Base-by-base conservation (phyloP, 2,888 invertebrate genomes). In the Asteroscopus sphinx region DNA sequence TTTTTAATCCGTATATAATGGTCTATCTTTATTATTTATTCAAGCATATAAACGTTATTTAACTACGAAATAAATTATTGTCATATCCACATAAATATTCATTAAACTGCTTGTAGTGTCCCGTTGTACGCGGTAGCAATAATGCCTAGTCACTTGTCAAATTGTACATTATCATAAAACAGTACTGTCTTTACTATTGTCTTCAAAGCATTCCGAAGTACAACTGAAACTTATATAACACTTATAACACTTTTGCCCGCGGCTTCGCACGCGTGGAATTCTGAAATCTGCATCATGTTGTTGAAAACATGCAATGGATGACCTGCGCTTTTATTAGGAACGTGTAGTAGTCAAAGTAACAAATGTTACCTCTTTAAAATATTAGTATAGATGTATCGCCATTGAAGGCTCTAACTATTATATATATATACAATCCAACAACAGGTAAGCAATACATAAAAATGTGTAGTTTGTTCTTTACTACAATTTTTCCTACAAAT, bases 401-500 rank as follows among this genome's bases (percentile, higher is more conserved):
- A 35, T 54, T 45, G 44, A 32, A 37, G 45, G 1, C 15, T 21
- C 15, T 53, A 30, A 21, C 13, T 11, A 49, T 67, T 48, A n/a
- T n/a, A n/a, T n/a, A n/a, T 37, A 67, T 67, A 32, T 35, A 61
- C 37, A 28, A 6, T 25, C 8, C 12, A 45, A 54, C 47, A 49
- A 49, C 46, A 46, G 32, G 42, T 56, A 16, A 55, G 3, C 8
- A 36, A 44, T 15, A 9, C 35, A 26, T 37, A 9, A 60, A 28
- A 36, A 35, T 41, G 12, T 65, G 28, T 21, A 39, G 37, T 52
- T 30, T 15, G 4, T 64, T 46, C 12, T 45, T 26, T 13, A 41
- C 33, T 8, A 39, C 47, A 51, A 49, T 58, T 33, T 42, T 4
- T 21, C 9, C 28, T 25, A 11, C 26, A 41, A 39, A 56, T 41